phyloP scores from a whole-genome alignment of 2,888 invertebrate genomes.

The Amphipoea lucens region DNA sequence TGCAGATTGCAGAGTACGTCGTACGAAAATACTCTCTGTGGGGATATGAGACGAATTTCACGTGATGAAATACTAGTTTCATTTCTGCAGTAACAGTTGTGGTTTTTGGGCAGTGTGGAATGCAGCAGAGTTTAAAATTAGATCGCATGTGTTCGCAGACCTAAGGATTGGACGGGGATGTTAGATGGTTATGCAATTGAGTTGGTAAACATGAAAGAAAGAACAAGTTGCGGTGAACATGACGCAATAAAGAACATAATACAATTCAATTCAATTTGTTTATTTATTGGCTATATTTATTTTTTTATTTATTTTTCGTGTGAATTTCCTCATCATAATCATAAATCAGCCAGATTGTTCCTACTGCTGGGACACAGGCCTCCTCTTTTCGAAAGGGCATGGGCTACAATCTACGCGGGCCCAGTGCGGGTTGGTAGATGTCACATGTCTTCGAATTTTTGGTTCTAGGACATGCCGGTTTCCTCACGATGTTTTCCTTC shows the following conservation, averaged over 20 bases:
- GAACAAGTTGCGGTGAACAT: too few species aligned
- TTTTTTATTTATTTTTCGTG: neutral
- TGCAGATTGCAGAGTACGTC: slow-evolving; percentile 28
- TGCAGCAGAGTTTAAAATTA: neutral
- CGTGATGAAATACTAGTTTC: slow-evolving; percentile 41
- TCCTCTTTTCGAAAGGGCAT: too few species aligned
- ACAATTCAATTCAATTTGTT: too few species aligned
- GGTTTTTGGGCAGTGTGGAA: slow-evolving; percentile 14
- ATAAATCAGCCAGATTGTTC: too few species aligned
- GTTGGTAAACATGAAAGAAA: neutral
- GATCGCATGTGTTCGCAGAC: neutral
- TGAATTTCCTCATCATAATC: neutral
- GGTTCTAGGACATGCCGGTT: too few species aligned
- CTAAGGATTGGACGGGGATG: neutral
- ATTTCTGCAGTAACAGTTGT: slow-evolving; percentile 29
- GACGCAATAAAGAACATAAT: too few species aligned
- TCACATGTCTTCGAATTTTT: too few species aligned
- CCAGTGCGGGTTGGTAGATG: too few species aligned
- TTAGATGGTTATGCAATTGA: slow-evolving; percentile 12
- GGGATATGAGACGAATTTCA: slow-evolving; percentile 24
- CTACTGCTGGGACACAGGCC: too few species aligned
- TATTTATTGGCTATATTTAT: neutral
- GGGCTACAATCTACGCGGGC: too few species aligned
- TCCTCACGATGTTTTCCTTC: too few species aligned
- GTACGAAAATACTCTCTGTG: slow-evolving; percentile 33